Evolutionary conservation across 1,140 invertebrate species (phyloP).

Genomic region (Pseudomyrmex gracilis): DNA sequence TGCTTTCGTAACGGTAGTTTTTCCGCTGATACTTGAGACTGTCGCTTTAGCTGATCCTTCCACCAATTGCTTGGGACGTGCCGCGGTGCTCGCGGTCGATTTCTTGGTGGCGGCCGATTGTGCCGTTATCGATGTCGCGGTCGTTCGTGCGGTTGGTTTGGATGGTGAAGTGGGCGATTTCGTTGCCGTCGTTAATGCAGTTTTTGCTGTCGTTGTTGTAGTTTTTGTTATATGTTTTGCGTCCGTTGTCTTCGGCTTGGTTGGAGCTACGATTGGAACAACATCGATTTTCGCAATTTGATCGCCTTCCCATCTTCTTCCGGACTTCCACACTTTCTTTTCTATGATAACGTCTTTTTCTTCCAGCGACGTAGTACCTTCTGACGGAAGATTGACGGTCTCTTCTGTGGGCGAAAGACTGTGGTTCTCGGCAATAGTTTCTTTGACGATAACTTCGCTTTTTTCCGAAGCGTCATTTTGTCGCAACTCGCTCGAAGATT

Average conservation of each 20-base stretch:
- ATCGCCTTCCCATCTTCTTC: no score
- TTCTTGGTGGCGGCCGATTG: conserved; percentile 76
- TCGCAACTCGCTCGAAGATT: no score
- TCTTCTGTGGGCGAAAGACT: no score
- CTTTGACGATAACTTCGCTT: no score
- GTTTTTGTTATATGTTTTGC: conserved; percentile 37
- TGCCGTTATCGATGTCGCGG: conserved; percentile 69
- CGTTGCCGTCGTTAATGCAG: conserved; percentile 69
- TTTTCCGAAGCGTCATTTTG: no score
- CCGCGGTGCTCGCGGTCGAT: conserved; percentile 47
- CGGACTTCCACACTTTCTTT: no score
- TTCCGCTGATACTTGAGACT: conserved; percentile 56
- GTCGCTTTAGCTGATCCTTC: conserved; percentile 62
- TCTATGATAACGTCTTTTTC: no score
- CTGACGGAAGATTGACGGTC: no score
- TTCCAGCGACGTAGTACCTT: no score
- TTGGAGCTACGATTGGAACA: not conserved
- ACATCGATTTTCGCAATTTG: no score
- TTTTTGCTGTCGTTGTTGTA: conserved; percentile 55
- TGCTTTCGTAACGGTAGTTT: conserved; percentile 68
- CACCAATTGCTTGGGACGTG: conserved; percentile 60
- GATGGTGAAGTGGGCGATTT: conserved; percentile 81
- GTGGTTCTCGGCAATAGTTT: no score
- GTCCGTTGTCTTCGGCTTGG: conserved; percentile 66
- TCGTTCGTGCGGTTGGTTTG: conserved; percentile 73